Evolutionary conservation across 2,797 vertebrate genomes (phyloP).

Genomic region (Crocidura indochinensis): DNA sequence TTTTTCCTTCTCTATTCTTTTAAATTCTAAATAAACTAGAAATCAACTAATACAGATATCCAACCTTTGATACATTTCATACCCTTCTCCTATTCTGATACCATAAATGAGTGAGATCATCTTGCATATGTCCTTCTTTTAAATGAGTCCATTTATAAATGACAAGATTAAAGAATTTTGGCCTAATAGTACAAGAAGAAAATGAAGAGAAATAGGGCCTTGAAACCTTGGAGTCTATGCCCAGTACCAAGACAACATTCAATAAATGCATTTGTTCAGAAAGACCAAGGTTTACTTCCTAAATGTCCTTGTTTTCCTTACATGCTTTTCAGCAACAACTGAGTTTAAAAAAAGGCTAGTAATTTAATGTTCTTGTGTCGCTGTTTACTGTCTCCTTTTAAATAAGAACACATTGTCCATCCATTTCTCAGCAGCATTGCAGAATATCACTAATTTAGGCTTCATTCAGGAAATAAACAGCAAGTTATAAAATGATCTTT

Average conservation of each 20-base stretch:
- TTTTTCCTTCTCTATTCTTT: too few species aligned
- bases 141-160: background rate
- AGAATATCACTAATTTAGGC: constrained; percentile 65
- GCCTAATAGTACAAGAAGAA: background rate
- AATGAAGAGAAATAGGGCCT: background rate
- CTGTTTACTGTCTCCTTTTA: constrained; percentile 68
- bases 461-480: constrained; percentile 81
- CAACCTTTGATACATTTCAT: too few species aligned
- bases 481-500: constrained; percentile 70
- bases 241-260: constrained; percentile 10
- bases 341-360: constrained; percentile 55
- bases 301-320: constrained; percentile 54
- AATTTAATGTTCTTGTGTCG: constrained; percentile 54
- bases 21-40: too few species aligned
- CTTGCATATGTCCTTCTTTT: too few species aligned
- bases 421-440: constrained; percentile 51
- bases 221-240: background rate
- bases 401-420: constrained; percentile 67
- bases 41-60: too few species aligned
- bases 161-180: constrained; percentile 7
- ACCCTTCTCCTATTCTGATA: too few species aligned
- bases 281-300: constrained; percentile 29
- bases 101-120: too few species aligned
- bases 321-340: constrained; percentile 70
- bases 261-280: background rate